phyloP scores from a whole-genome alignment of 2,888 invertebrate species.

The Drosophila robusta region DNA sequence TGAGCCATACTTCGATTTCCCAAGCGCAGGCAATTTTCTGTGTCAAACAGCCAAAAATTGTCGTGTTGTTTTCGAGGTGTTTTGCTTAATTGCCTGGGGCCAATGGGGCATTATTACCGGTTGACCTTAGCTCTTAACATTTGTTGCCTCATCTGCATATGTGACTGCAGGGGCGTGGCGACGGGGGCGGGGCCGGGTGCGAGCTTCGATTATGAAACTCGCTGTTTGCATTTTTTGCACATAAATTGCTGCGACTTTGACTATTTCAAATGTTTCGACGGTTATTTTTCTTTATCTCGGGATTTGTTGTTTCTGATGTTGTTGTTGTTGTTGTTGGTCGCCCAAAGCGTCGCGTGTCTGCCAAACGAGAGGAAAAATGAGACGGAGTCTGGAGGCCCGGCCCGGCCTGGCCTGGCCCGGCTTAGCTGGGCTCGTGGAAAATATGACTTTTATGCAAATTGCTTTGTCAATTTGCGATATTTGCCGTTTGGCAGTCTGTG shows the following conservation, averaged over 20 bases:
- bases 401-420: constrained; percentile 45
- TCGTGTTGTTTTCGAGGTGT: constrained; percentile 30
- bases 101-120: constrained; percentile 66
- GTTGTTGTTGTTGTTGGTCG: constrained; percentile 16
- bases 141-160: constrained; percentile 73
- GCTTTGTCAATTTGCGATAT: constrained; percentile 69
- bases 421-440: constrained; percentile 34
- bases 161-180: constrained; percentile 5
- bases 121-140: constrained; percentile 62
- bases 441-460: constrained; percentile 80
- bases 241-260: constrained; percentile 66
- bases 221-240: constrained; percentile 62
- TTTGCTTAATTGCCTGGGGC: constrained; percentile 62
- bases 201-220: constrained; percentile 71
- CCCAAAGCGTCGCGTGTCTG: constrained; percentile 44
- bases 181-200: background rate
- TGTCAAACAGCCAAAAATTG: constrained; percentile 46
- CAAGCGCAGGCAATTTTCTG: constrained; percentile 42
- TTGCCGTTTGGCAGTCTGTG: constrained; percentile 24
- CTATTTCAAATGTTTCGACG: constrained; percentile 47
- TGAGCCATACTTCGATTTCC: constrained; percentile 25
- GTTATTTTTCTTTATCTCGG: constrained; percentile 11
- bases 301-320: constrained; percentile 3
- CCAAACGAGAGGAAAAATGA: constrained; percentile 46
- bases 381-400: constrained; percentile 57